Conservation (phyloP, 2,113 vertebrate genomes). For the Vicugna pacos region DNA sequence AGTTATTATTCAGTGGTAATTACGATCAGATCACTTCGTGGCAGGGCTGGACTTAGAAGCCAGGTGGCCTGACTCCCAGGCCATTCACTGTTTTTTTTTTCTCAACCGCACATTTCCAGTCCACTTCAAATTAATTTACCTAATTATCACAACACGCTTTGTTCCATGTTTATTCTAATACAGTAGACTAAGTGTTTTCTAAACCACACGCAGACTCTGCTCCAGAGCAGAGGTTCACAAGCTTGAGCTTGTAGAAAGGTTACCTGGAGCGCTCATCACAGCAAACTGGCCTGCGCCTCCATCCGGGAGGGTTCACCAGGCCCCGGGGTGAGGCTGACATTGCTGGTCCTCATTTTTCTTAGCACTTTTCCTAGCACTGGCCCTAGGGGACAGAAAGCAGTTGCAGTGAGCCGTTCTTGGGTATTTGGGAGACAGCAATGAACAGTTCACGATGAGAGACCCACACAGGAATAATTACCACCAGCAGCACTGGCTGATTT, state of each 20-base stretch:
- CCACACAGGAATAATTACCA: background rate
- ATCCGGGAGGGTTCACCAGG: too few species aligned
- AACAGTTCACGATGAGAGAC: background rate
- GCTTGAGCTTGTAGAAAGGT: background rate
- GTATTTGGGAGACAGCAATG: background rate
- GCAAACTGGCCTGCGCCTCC: too few species aligned
- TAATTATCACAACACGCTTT: background rate
- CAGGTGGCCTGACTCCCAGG: background rate
- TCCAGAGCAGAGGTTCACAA: background rate
- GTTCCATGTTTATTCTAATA: background rate
- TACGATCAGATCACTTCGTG: background rate
- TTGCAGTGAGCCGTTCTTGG: background rate
- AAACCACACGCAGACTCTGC: background rate
- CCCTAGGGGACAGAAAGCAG: background rate
- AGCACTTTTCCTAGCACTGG: background rate
- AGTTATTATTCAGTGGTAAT: background rate
- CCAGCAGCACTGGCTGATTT: background rate
- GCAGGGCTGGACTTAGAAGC: background rate
- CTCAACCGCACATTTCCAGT: background rate
- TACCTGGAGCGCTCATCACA: too few species aligned
- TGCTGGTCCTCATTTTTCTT: background rate
- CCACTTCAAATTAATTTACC: background rate
- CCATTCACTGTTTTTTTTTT: background rate
- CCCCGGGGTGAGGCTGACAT: background rate
- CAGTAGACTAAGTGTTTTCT: background rate